phyloP scores from a whole-genome alignment of 2,888 invertebrate genomes.

The Galeopsomyia nigrocyanea region DNA sequence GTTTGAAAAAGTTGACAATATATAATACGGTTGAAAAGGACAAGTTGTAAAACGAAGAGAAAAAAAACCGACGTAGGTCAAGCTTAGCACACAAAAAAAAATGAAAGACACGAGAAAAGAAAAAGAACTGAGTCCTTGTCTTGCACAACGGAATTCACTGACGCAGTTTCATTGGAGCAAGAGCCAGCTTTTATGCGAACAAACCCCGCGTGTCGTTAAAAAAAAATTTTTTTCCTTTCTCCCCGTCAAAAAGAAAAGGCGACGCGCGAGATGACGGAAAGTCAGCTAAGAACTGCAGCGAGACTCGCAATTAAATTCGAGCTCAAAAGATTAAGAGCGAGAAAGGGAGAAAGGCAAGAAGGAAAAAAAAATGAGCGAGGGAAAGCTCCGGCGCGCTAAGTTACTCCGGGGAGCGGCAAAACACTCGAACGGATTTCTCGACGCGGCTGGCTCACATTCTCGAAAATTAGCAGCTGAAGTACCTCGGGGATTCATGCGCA shows the following conservation, averaged over 20 bases:
- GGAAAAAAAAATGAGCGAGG: background rate
- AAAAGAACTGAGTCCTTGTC: too few species aligned
- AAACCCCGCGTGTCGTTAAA: background rate
- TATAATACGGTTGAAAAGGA: too few species aligned
- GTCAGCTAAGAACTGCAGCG: background rate
- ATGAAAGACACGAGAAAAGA: too few species aligned
- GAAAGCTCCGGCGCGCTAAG: slow-evolving; percentile 6
- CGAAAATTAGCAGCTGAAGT: slow-evolving; percentile 22
- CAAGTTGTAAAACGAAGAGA: too few species aligned
- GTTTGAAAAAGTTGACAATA: too few species aligned
- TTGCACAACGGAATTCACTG: too few species aligned
- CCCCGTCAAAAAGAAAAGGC: background rate
- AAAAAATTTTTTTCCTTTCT: slow-evolving; percentile 14
- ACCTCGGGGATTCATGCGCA: slow-evolving; percentile 24
- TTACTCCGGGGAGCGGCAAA: slow-evolving; percentile 14
- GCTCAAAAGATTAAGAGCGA: slow-evolving; percentile 41
- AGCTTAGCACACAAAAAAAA: too few species aligned
- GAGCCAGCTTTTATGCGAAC: slow-evolving; percentile 15
- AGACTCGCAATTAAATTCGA: slow-evolving; percentile 40
- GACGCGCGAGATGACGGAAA: background rate
- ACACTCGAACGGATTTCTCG: slow-evolving; percentile 27
- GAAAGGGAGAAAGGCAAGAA: background rate
- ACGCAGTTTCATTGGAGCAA: too few species aligned
- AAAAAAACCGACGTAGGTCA: too few species aligned
- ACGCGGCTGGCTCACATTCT: background rate